Conservation (phyloP, 2,797 vertebrate species). For the Crax fasciolata region DNA sequence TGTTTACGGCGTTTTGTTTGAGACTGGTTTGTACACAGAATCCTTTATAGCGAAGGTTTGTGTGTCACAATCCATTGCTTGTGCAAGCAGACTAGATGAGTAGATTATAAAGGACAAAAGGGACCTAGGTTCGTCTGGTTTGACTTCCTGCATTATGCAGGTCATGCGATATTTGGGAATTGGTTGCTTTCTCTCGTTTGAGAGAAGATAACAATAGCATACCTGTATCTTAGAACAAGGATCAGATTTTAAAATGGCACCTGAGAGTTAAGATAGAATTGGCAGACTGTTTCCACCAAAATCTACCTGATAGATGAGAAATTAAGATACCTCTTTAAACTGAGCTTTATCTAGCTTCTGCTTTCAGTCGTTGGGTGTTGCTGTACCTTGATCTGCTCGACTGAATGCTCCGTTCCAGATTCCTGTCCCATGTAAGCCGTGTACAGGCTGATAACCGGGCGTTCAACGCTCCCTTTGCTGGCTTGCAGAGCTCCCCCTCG, state of each 20-base stretch:
- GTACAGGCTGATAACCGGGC: neutral
- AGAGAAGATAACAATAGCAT: neutral
- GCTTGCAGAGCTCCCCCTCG: slow-evolving; percentile 40
- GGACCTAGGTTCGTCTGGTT: slow-evolving; percentile 43
- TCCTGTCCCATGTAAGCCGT: neutral
- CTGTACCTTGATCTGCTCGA: neutral
- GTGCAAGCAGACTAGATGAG: slow-evolving; percentile 55
- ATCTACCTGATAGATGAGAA: neutral
- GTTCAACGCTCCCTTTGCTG: neutral
- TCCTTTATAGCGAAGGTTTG: slow-evolving; percentile 62
- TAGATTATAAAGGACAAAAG: slow-evolving; percentile 54
- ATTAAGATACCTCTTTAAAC: slow-evolving; percentile 7
- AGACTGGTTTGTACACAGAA: slow-evolving; percentile 49
- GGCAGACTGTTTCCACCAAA: neutral
- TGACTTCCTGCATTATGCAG: slow-evolving; percentile 20
- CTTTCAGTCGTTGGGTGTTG: slow-evolving; percentile 24
- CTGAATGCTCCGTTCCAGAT: neutral
- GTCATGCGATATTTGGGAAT: neutral
- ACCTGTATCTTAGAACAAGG: neutral
- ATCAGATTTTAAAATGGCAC: neutral
- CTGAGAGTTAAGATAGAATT: neutral
- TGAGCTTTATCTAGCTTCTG: slow-evolving; percentile 12
- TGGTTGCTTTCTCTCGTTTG: neutral
- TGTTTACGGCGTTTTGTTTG: slow-evolving; percentile 49
- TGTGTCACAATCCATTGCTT: slow-evolving; percentile 43